Percentiles rank a stretch among this genome's conserved stretches.
Conservation (phyloP, 1,140 invertebrate genomes). For the Lordiphosa stackelbergi region DNA sequence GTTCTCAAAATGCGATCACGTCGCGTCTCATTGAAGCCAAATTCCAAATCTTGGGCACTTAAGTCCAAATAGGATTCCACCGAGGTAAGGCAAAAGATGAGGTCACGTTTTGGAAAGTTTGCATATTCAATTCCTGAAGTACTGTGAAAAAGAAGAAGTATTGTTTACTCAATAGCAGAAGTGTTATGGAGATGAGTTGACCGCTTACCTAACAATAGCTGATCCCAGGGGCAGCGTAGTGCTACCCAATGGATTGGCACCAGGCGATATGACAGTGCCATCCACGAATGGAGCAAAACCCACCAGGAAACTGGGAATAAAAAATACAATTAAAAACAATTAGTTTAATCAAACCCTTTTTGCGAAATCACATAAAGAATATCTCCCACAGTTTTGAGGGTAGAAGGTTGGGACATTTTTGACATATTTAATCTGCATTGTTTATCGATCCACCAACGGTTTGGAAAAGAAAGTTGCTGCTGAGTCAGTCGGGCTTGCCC, state of each 20-base stretch:
- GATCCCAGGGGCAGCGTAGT: conserved; percentile 70
- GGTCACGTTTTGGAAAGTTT: conserved; percentile 88
- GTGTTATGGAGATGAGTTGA: not conserved
- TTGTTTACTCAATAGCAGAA: conserved; percentile 30
- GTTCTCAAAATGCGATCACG: conserved; percentile 90
- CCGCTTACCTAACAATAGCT: conserved; percentile 73
- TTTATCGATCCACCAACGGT: too few relatives aligned
- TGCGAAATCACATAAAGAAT: too few relatives aligned
- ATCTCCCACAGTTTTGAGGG: too few relatives aligned
- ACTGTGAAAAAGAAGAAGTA: conserved; percentile 62
- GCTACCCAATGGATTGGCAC: conserved; percentile 71
- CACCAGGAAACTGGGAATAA: conserved; percentile 82
- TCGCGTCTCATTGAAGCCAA: conserved; percentile 90
- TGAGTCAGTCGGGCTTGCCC: too few relatives aligned
- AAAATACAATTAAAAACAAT: conserved; percentile 1
- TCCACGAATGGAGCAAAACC: conserved; percentile 94
- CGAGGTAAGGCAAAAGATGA: conserved; percentile 87
- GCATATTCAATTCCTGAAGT: conserved; percentile 87
- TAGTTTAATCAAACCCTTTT: not conserved
- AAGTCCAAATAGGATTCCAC: conserved; percentile 87
- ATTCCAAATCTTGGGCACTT: conserved; percentile 87
- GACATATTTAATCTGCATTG: too few relatives aligned
- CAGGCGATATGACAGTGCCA: conserved; percentile 85
- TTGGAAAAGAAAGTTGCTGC: too few relatives aligned
- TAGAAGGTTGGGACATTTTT: too few relatives aligned